Percentiles rank a stretch among this genome's conserved stretches.
Conservation (phyloP, 2,113 vertebrate species). For the Heterochromis multidens region DNA sequence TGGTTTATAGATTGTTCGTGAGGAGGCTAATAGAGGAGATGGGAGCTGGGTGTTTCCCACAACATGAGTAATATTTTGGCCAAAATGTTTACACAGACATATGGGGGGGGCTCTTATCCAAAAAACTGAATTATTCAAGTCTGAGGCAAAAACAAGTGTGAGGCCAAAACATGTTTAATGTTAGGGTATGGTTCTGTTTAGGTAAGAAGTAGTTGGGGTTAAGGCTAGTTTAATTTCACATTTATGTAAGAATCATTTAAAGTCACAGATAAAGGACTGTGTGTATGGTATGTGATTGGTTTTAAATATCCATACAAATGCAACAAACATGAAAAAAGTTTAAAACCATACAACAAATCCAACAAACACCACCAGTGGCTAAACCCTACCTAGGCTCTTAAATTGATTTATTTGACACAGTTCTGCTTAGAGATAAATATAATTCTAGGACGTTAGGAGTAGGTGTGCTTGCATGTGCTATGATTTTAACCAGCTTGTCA, state of each 20-base stretch:
- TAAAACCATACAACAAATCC: background rate
- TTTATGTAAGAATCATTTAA: background rate
- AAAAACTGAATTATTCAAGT: background rate
- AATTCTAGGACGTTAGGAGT: too few species aligned
- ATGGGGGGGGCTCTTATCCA: background rate
- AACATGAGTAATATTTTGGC: background rate
- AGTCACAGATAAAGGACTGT: background rate
- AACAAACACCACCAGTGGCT: background rate
- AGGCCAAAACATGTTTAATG: background rate
- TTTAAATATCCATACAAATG: background rate
- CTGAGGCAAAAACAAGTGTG: background rate
- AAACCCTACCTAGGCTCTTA: too few species aligned
- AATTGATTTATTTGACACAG: too few species aligned
- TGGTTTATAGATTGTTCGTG: slow-evolving; percentile 42
- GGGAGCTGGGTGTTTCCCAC: background rate
- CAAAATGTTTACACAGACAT: background rate
- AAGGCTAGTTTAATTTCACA: background rate
- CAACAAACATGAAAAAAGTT: background rate
- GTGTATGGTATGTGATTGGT: background rate
- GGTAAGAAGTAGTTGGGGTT: background rate
- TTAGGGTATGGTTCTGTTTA: background rate
- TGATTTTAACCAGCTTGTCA: too few species aligned
- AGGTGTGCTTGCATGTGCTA: too few species aligned
- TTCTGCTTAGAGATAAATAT: too few species aligned
- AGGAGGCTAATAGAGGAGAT: slow-evolving; percentile 3